Evolutionary conservation across 1,140 invertebrate species (phyloP), one percentile per base, ranked within the genome.

Genomic region (Euwallacea similis): DNA sequence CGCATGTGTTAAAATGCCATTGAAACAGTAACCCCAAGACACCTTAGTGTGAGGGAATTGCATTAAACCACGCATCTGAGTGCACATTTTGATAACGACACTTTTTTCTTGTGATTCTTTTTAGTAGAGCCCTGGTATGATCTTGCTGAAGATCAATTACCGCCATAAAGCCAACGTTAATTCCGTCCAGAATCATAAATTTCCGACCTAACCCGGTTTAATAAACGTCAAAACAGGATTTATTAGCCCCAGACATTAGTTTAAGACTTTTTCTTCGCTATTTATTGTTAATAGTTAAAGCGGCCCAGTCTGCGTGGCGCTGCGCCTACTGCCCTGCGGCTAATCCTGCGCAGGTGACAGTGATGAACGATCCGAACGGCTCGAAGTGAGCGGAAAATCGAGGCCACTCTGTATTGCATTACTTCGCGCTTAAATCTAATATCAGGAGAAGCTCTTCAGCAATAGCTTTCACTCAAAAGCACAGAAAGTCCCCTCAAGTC

Each of bases 311-410:
- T 65, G 63, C 63, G 50, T 65, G 63, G 63, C 63, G 63, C 63
- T 65, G 63, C 63, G 63, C 63, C 63, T 54, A 65, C 46, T 54
- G 47, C 46, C 63, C 63, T 41, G 16, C 7, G 16, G 63, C 46
- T 47, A 41, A 70, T 8, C 44, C 42, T 33, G 46, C 50, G 43
- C 66, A 69, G 66, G 66, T 69, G 66, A 69, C 66, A 69, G 56
- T 69, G 58, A 69, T 59, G 46, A 54, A 61, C 66, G 56, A 61
- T 15, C 33, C 42, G 43, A 61, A 21, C 66, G 66, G 46, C n/a
- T 44, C 15, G 46, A 69, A 69, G 66, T 69, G 66, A 69, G 66
- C 66, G 66, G 66, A 44, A 69, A 69, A 69, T 69, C 66, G 66
- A 69, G 66, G 66, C 42, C 66, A 69, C 13, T 21, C 16, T 16